Percentiles rank a stretch among this genome's conserved stretches.
phyloP scores from a whole-genome alignment of 2,113 vertebrate genomes.

The Oncorhynchus mykiss region DNA sequence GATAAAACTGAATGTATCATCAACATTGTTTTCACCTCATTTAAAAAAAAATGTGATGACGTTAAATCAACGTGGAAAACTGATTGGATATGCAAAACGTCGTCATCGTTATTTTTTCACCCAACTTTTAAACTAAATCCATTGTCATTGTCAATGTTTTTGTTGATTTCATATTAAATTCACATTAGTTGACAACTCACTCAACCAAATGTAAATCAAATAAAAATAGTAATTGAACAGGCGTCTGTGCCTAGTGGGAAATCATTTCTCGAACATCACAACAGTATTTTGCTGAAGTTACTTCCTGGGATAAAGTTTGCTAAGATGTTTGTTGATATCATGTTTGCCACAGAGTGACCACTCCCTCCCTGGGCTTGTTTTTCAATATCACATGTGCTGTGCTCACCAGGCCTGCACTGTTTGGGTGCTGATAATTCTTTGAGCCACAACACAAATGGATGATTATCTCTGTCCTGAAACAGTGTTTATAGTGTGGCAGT shows the following conservation, averaged over 20 bases:
- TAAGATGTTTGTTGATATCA: neutral
- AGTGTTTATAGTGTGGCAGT: constrained; percentile 28
- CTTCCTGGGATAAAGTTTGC: constrained; percentile 5
- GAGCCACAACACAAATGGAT: constrained; percentile 33
- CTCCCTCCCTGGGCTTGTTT: neutral
- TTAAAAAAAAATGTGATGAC: too few species aligned
- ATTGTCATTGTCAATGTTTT: neutral
- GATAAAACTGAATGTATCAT: neutral
- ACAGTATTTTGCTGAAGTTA: neutral
- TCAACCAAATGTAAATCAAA: too few species aligned
- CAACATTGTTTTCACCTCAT: too few species aligned
- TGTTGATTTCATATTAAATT: too few species aligned
- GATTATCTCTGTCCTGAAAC: constrained; percentile 29
- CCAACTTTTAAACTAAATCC: neutral
- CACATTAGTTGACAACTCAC: too few species aligned
- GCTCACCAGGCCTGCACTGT: neutral
- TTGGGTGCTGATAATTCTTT: constrained; percentile 8
- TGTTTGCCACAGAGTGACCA: neutral
- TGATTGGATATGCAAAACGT: constrained; percentile 54
- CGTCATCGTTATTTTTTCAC: constrained; percentile 21
- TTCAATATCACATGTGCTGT: neutral
- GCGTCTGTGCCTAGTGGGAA: neutral
- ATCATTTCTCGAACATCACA: neutral
- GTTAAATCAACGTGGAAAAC: constrained; percentile 10
- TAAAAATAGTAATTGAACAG: neutral